Evolutionary conservation across 2,888 invertebrate genomes (phyloP), one percentile per base, ranked within the genome.

Genomic region (Oxyteleia sp.): DNA sequence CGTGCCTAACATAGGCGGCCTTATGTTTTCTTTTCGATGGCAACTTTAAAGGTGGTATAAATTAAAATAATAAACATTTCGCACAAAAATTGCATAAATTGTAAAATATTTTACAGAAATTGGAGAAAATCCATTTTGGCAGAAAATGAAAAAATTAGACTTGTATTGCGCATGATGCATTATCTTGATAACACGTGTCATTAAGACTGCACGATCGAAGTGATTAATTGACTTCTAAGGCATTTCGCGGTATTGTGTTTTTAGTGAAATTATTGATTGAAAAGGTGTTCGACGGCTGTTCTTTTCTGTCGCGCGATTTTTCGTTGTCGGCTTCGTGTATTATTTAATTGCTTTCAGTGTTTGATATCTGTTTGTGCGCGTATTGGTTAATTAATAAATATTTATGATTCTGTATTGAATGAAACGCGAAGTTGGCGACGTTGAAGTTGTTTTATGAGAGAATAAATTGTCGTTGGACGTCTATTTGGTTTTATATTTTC

Each of bases 121-220:
- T n/a, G n/a, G n/a, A n/a, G n/a, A n/a, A n/a, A n/a, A n/a, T n/a
- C n/a, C n/a, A n/a, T n/a, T n/a, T n/a, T n/a, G n/a, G n/a, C n/a
- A n/a, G n/a, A n/a, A n/a, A n/a, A n/a, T n/a, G n/a, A n/a, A n/a
- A n/a, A n/a, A n/a, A n/a, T n/a, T n/a, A n/a, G n/a, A n/a, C n/a
- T n/a, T n/a, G n/a, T n/a, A n/a, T n/a, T n/a, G n/a, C n/a, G n/a
- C n/a, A n/a, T n/a, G n/a, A n/a, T n/a, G n/a, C n/a, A n/a, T n/a
- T n/a, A n/a, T n/a, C n/a, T n/a, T n/a, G n/a, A 55, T 43, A 69
- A 57, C 35, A 55, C 47, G 26, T 41, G 71, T 59, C 23, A 71
- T 38, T 71, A 63, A 75, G 64, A 75, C 53, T 75, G 53, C 75
- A 26, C 47, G 26, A 38, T 75, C 57, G 18, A 75, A 57, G 29